Percentiles rank a stretch among this genome's conserved stretches.
phyloP scores from a whole-genome alignment of 2,888 invertebrate genomes.

The Tetrapedia diversipes region DNA sequence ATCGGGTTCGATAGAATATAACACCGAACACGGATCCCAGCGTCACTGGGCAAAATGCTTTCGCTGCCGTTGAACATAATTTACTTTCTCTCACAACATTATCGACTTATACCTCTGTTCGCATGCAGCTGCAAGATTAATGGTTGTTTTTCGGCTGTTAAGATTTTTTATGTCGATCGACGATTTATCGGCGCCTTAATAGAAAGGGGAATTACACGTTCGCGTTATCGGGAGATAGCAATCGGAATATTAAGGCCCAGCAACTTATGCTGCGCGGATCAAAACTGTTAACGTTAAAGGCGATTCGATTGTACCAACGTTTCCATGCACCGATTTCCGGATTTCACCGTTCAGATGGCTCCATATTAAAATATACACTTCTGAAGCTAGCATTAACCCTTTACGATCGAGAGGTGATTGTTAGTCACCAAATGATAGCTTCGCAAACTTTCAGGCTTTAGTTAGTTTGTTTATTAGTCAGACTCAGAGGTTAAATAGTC shows the following conservation, averaged over 20 bases:
- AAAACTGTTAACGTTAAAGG: conserved; percentile 21
- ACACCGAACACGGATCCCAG: conserved; percentile 46
- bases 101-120: conserved; percentile 56
- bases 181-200: conserved; percentile 39
- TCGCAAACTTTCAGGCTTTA: no score
- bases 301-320: conserved; percentile 1
- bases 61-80: conserved; percentile 62
- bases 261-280: conserved; percentile 20
- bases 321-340: conserved; percentile 4
- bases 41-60: conserved; percentile 38
- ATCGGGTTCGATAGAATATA: conserved; percentile 24
- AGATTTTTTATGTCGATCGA: conserved; percentile 33
- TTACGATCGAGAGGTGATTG: no score
- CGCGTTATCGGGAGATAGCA: conserved; percentile 33
- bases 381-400: background rate
- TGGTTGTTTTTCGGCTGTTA: conserved; percentile 29
- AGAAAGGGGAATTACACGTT: conserved; percentile 45
- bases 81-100: conserved; percentile 68
- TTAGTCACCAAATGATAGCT: no score
- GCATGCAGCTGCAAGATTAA: conserved; percentile 44
- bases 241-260: conserved; percentile 30
- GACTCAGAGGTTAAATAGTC: no score
- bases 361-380: background rate
- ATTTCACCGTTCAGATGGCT: background rate
- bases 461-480: no score